Conservation (phyloP, 2,888 invertebrate species). For the Iphiclides podalirius region DNA sequence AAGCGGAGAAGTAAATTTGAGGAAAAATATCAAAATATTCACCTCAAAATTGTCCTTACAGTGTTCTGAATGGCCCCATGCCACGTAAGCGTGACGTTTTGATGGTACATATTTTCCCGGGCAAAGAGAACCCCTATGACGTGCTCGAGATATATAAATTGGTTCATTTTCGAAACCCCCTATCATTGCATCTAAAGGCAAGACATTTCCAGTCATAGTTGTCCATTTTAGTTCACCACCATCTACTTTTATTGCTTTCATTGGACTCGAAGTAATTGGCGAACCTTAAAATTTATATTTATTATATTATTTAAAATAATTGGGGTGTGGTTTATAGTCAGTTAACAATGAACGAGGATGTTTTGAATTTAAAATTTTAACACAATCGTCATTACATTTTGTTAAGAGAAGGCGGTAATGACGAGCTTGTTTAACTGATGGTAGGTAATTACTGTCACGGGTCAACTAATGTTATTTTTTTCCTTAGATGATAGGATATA, state of each 20-base stretch:
- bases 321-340: too few relatives aligned
- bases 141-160: conserved; percentile 83
- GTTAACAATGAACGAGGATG: too few relatives aligned
- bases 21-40: too few relatives aligned
- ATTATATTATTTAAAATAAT: too few relatives aligned
- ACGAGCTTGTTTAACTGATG: too few relatives aligned
- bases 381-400: too few relatives aligned
- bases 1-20: too few relatives aligned
- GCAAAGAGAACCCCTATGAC: conserved; percentile 84
- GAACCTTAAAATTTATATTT: conserved; percentile 25
- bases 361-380: too few relatives aligned
- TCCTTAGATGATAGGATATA: too few relatives aligned
- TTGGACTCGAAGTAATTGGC: conserved; percentile 21
- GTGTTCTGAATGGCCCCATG: conserved; percentile 88
- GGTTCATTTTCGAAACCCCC: conserved; percentile 82
- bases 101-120: conserved; percentile 87
- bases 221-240: conserved; percentile 81
- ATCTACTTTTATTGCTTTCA: conserved; percentile 29
- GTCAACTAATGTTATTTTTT: too few relatives aligned
- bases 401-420: too few relatives aligned
- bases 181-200: conserved; percentile 85
- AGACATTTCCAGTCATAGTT: conserved; percentile 65
- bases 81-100: conserved; percentile 83
- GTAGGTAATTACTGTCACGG: too few relatives aligned
- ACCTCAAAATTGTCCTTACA: conserved; percentile 85